Base-by-base conservation (phyloP, 2,113 vertebrate species). In the Notarius lentiginosus region DNA sequence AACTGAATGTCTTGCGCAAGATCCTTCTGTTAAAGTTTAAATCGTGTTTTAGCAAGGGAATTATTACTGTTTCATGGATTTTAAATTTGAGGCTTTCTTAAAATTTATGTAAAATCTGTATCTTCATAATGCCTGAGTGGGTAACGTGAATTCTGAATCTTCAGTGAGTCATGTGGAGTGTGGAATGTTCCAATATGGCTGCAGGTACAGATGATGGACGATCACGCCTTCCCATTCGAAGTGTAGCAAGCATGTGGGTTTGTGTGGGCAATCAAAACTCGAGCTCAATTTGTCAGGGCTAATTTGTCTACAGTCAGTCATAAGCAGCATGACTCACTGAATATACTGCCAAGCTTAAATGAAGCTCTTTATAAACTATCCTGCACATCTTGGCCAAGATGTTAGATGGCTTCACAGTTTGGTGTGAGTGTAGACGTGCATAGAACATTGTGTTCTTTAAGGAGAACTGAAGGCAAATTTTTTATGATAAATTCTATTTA, bases 301-400 rank as follows among this genome's bases (percentile, higher is more conserved):
- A 80, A 86, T 86, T 86, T 80, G 20, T 80, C 76, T 66, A 34
- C 30, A 86, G 84, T 55, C 34, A 24, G 30, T 86, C 84, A 24
- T 70, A n/a, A 70, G 60, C 84, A 49, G 76, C 5, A 55, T 68
- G 84, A 80, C 63, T 86, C 76, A 86, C 76, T 56, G 61, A 86
- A 66, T n/a, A 34, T 53, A 11, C 58, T 79, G 84, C 63, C 51
- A 80, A 56, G 63, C 30, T 58, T 80, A 86, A 80, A 58, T 17
- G 60, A 24, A 41, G 20, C 14, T 55, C 22, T 63, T 34, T 15
- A 70, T 56, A 80, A 80, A 47, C 51, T 80, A 68, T 80, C 63
- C 22, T 27, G 30, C 63, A n/a, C 15, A 12, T 70, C 51, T 47
- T 86, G 22, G 61, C 49, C 7, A 22, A 79, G 63, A 49, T 66